Percentiles rank a stretch among this genome's conserved stretches.
Evolutionary conservation across 2,797 vertebrate species (phyloP).

Genomic region (Sebastes vulpes): DNA sequence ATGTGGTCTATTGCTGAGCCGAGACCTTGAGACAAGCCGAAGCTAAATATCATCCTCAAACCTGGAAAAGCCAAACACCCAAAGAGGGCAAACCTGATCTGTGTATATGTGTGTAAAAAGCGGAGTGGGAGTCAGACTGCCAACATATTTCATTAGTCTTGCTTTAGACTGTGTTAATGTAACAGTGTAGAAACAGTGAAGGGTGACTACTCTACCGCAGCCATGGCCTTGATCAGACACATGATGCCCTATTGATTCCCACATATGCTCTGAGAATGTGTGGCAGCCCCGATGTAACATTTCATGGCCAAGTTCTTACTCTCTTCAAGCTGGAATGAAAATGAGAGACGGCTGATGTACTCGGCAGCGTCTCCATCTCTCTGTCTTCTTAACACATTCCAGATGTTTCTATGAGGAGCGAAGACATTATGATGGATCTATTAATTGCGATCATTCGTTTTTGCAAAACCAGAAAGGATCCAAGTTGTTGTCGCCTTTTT

Average conservation of each 20-base stretch:
- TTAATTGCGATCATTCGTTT: slow-evolving; percentile 35
- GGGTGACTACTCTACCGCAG: slow-evolving; percentile 28
- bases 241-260: slow-evolving; percentile 56
- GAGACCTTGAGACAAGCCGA: slow-evolving; percentile 39
- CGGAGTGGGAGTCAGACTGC: slow-evolving; percentile 43
- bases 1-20: slow-evolving; percentile 59
- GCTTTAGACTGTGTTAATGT: slow-evolving; percentile 33
- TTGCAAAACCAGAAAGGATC: neutral
- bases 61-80: slow-evolving; percentile 21
- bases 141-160: slow-evolving; percentile 66
- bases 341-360: slow-evolving; percentile 42
- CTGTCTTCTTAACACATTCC: slow-evolving; percentile 60
- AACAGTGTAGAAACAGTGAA: slow-evolving; percentile 32
- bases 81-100: slow-evolving; percentile 28
- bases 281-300: slow-evolving; percentile 35
- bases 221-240: slow-evolving; percentile 58
- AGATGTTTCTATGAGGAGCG: slow-evolving; percentile 60
- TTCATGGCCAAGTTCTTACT: slow-evolving; percentile 53
- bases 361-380: slow-evolving; percentile 22
- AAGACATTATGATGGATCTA: slow-evolving; percentile 20
- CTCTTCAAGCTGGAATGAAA: slow-evolving; percentile 33
- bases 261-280: slow-evolving; percentile 58
- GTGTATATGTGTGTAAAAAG: slow-evolving; percentile 25
- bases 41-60: slow-evolving; percentile 51
- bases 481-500: slow-evolving; percentile 7